These are phyloP conservation scores for Drosophila putrida DNA, from an alignment of 2,888 invertebrate genomes.

Conservation along the genomic window DNA sequence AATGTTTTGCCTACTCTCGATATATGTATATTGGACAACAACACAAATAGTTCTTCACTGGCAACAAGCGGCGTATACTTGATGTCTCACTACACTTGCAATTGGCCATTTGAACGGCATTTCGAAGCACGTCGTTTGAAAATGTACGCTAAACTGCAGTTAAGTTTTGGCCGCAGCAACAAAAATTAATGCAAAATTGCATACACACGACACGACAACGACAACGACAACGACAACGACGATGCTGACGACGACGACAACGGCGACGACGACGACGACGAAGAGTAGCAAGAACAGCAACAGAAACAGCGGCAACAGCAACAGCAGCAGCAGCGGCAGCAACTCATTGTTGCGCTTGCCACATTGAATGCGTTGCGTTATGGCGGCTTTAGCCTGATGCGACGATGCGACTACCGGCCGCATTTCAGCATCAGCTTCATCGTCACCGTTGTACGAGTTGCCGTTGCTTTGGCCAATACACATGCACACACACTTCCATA, in stretches of 20 bases:
- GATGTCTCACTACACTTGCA: conserved; percentile 52
- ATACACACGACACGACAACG: conserved; percentile 72
- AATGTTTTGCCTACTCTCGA: conserved; percentile 42
- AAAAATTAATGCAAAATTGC: conserved; percentile 79
- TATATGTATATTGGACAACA: conserved; percentile 4
- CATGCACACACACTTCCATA: conserved; percentile 26
- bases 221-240: conserved; percentile 37
- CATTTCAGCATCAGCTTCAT: conserved; percentile 69
- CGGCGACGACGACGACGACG: conserved; percentile 31
- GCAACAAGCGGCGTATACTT: conserved; percentile 48
- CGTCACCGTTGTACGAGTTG: conserved; percentile 29
- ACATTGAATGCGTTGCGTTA: conserved; percentile 82
- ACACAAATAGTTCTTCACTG: conserved; percentile 39
- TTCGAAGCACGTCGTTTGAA: conserved; percentile 63
- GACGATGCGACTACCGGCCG: conserved; percentile 82
- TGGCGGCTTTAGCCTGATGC: conserved; percentile 80
- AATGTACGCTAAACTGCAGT: conserved; percentile 76
- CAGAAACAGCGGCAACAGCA: conserved; percentile 10
- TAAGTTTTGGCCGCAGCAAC: conserved; percentile 71
- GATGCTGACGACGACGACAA: conserved; percentile 29
- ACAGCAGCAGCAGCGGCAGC: conserved; percentile 48
- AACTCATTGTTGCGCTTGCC: conserved; percentile 82
- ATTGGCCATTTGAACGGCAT: conserved; percentile 57
- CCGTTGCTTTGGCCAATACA: conserved; percentile 34
- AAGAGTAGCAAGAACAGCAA: conserved; percentile 9